These are phyloP conservation scores for Chaitophorus viminalis DNA, from an alignment of 2,888 invertebrate species.

Conservation along the genomic window DNA sequence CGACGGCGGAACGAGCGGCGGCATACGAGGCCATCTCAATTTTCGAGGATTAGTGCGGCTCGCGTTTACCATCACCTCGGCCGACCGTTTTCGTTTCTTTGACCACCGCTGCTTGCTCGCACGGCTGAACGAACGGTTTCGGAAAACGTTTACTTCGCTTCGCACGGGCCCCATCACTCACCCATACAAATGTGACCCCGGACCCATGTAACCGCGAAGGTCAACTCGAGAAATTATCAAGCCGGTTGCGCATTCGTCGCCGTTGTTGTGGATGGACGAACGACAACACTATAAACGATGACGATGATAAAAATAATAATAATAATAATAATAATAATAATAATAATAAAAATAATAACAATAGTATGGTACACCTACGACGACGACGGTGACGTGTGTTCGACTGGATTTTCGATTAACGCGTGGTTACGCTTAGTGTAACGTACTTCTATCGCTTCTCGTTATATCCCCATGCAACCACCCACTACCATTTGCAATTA, in stretches of 20 bases:
- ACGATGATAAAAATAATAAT: no score
- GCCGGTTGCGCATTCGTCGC: background rate
- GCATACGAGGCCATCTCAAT: constrained; percentile 14
- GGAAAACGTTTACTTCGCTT: background rate
- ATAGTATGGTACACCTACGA: no score
- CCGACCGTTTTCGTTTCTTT: background rate
- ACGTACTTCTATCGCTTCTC: background rate
- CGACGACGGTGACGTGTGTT: background rate
- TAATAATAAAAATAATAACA: no score
- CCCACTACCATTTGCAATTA: background rate
- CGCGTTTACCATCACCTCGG: background rate
- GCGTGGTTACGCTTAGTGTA: background rate
- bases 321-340: no score
- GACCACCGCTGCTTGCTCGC: background rate
- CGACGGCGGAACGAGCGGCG: background rate
- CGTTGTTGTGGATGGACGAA: background rate
- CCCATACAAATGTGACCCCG: no score
- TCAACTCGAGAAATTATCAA: constrained; percentile 22
- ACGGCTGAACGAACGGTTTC: background rate
- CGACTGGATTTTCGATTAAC: background rate
- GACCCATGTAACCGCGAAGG: background rate
- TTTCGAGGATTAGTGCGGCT: background rate
- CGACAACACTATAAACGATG: no score
- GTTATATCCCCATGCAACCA: no score
- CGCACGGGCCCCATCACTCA: no score